These are phyloP conservation scores for Leptinotarsa texana DNA, from an alignment of 1,140 invertebrate genomes.

Conservation along the genomic window DNA sequence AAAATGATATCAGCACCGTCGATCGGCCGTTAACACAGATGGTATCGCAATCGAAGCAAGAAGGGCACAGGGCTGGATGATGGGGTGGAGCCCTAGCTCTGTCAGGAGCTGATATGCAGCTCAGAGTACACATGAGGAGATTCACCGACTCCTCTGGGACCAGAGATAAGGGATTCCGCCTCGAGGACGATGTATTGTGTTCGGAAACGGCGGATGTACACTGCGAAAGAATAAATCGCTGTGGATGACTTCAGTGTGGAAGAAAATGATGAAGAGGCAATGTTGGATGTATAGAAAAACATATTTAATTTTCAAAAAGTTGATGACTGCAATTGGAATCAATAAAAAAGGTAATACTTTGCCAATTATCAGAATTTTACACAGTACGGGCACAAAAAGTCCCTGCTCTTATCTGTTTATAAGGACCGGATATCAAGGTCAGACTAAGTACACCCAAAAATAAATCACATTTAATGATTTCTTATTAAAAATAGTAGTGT, in stretches of 20 bases:
- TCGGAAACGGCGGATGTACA: neutral
- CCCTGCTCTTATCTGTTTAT: too few species aligned
- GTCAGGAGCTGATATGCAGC: conserved; percentile 22
- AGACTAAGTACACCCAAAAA: too few species aligned
- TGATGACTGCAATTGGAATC: too few species aligned
- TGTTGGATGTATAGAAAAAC: too few species aligned
- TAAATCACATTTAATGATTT: too few species aligned
- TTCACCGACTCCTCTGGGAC: conserved; percentile 24
- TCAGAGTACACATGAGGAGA: conserved; percentile 26
- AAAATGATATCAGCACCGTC: conserved; percentile 38
- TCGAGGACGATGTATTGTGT: conserved; percentile 23
- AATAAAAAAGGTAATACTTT: too few species aligned
- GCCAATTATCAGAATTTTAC: too few species aligned
- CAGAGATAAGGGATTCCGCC: conserved; percentile 22
- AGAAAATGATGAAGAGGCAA: neutral
- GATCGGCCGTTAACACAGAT: conserved; percentile 48
- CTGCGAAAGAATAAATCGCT: neutral
- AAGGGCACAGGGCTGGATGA: conserved; percentile 20
- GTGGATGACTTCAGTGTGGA: neutral
- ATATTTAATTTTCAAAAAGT: too few species aligned
- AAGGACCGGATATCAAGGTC: too few species aligned
- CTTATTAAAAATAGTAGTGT: too few species aligned
- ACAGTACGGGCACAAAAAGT: too few species aligned
- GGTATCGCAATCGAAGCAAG: conserved; percentile 33
- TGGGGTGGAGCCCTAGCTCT: conserved; percentile 15